phyloP scores from a whole-genome alignment of 2,888 invertebrate genomes.

The Platycnemis pennipes region DNA sequence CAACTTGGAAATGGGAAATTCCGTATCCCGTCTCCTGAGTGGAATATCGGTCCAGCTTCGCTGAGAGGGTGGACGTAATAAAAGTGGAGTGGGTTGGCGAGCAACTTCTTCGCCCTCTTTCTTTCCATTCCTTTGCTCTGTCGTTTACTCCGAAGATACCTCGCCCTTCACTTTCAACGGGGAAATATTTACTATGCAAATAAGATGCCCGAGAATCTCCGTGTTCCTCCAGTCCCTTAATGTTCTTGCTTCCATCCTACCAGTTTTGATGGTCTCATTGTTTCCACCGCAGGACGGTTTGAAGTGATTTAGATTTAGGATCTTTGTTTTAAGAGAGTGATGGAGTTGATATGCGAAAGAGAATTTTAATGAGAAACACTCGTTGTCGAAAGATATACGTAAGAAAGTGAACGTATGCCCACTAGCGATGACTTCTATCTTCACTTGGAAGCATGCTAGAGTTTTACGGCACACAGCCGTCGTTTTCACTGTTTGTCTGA shows the following conservation, averaged over 20 bases:
- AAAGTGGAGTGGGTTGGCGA: background rate
- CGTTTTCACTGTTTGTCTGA: too few relatives aligned
- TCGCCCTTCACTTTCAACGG: conserved; percentile 37
- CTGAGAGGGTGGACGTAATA: background rate
- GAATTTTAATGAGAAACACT: background rate
- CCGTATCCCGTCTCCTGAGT: background rate
- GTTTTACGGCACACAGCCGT: too few relatives aligned
- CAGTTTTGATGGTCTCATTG: conserved; percentile 62
- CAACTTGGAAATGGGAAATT: background rate
- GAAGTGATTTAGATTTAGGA: conserved; percentile 12
- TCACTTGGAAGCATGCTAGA: too few relatives aligned
- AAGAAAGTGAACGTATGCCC: background rate
- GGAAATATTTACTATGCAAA: conserved; percentile 63
- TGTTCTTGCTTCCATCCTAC: conserved; percentile 17
- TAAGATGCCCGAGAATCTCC: conserved; percentile 41
- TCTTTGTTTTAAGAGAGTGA: background rate
- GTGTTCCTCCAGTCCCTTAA: conserved; percentile 40
- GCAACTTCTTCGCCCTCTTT: background rate
- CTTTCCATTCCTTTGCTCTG: background rate
- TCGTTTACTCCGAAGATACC: background rate
- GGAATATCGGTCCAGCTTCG: background rate
- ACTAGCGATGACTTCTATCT: too few relatives aligned
- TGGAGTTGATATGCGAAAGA: background rate
- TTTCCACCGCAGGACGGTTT: conserved; percentile 43
- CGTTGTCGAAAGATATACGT: background rate